These are phyloP conservation scores for Takifugu flavidus DNA, from an alignment of 2,113 vertebrate species.

Conservation along the genomic window DNA sequence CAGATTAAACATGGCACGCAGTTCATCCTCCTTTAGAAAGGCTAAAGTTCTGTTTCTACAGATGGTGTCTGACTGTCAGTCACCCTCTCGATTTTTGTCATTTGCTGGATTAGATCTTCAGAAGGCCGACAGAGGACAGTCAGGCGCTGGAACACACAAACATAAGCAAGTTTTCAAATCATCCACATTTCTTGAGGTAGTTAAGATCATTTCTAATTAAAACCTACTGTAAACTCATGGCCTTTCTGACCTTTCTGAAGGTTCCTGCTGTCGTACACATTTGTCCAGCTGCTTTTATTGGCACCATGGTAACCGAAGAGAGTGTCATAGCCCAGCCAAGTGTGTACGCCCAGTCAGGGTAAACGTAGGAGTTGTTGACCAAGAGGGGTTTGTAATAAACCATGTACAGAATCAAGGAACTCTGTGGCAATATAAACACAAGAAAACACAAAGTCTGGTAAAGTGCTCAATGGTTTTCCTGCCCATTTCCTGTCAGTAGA, in stretches of 20 bases:
- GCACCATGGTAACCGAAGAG: not conserved
- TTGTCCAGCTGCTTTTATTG: not conserved
- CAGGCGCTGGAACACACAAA: not conserved
- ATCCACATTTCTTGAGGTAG: not conserved
- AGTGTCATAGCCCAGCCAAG: not conserved
- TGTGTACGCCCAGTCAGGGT: not conserved
- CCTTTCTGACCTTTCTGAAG: not conserved
- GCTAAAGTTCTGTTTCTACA: too few species aligned
- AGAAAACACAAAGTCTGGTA: not conserved
- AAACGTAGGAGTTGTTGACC: not conserved
- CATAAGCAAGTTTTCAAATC: not conserved
- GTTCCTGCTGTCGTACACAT: not conserved
- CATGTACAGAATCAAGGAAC: not conserved
- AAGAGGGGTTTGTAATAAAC: not conserved
- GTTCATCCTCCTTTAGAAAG: too few species aligned
- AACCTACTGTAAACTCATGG: not conserved
- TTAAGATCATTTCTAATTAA: not conserved
- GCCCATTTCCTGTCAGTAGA: not conserved
- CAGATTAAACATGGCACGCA: too few species aligned
- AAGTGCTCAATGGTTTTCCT: not conserved
- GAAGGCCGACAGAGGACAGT: not conserved
- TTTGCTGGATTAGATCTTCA: not conserved
- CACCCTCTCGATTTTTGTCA: not conserved
- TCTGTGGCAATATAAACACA: not conserved
- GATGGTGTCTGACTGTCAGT: too few species aligned